Conservation (phyloP, 2,797 vertebrate genomes). For the Gymnodraco acuticeps region DNA sequence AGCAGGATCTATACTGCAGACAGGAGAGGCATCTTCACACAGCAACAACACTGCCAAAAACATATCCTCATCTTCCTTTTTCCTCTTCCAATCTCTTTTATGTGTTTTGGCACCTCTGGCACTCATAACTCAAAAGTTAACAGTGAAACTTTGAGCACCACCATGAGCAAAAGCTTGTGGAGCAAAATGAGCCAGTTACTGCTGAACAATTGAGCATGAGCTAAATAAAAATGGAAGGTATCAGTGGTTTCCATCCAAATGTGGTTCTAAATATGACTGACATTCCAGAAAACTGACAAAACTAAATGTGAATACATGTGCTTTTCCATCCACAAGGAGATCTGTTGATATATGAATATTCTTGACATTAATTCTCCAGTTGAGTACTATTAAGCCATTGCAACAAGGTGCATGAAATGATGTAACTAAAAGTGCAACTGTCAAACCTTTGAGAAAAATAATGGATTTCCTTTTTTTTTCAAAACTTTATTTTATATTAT, state of each 20-base stretch:
- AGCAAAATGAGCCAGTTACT: conserved; percentile 35
- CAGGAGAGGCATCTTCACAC: conserved; percentile 64
- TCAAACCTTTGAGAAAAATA: too few relatives aligned
- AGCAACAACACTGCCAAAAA: conserved; percentile 68
- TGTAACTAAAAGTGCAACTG: too few relatives aligned
- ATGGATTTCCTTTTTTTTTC: too few relatives aligned
- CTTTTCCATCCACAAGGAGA: conserved; percentile 5
- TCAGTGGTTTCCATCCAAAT: conserved; percentile 31
- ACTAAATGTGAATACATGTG: neutral
- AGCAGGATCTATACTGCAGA: conserved; percentile 69
- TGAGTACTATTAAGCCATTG: too few relatives aligned
- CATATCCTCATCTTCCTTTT: conserved; percentile 71
- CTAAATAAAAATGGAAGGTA: conserved; percentile 30
- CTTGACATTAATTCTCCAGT: too few relatives aligned
- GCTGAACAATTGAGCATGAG: conserved; percentile 26
- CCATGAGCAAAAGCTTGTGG: conserved; percentile 48
- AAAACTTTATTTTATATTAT: too few relatives aligned
- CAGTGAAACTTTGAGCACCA: conserved; percentile 59
- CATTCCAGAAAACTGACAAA: neutral
- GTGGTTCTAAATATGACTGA: neutral
- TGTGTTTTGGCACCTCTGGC: conserved; percentile 76
- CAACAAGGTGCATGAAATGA: too few relatives aligned
- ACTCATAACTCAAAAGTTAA: conserved; percentile 70
- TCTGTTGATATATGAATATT: conserved; percentile 13
- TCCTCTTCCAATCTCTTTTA: conserved; percentile 74